Evolutionary conservation across 2,888 invertebrate species (phyloP).

Genomic region (Linyphia triangularis): DNA sequence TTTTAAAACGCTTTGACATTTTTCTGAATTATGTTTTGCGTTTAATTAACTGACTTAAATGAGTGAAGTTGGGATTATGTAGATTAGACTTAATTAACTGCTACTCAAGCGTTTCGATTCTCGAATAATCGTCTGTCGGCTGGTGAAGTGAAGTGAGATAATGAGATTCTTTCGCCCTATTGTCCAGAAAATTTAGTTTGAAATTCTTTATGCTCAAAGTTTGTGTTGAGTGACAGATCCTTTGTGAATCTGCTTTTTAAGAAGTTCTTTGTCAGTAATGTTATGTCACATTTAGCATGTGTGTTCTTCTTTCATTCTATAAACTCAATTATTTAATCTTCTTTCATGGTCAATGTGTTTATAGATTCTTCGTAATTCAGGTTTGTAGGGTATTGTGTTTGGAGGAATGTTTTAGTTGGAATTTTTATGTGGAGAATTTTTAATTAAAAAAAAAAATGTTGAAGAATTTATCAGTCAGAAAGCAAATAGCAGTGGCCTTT

Average conservation of each 20-base stretch:
- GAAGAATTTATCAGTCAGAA: too few relatives aligned
- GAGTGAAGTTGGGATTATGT: slow-evolving; percentile 43
- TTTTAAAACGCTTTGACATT: slow-evolving; percentile 47
- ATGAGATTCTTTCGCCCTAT: slow-evolving; percentile 42
- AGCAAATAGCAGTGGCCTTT: too few relatives aligned
- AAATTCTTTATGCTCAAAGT: slow-evolving; percentile 16
- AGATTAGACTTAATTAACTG: slow-evolving; percentile 66
- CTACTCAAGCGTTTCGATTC: slow-evolving; percentile 51
- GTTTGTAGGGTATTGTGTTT: neutral
- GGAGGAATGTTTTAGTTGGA: neutral
- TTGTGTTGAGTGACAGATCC: slow-evolving; percentile 31
- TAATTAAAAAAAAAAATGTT: neutral
- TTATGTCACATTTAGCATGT: neutral
- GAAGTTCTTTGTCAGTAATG: neutral
- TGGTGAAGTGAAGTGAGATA: slow-evolving; percentile 56
- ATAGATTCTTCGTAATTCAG: neutral
- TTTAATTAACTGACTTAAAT: slow-evolving; percentile 63
- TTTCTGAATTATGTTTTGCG: slow-evolving; percentile 39
- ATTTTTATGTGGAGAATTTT: too few relatives aligned
- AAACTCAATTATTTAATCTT: neutral
- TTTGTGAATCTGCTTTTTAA: neutral
- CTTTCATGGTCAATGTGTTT: neutral
- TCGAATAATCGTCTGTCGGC: slow-evolving; percentile 25
- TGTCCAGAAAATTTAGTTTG: slow-evolving; percentile 18
- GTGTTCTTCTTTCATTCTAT: neutral